These are phyloP conservation scores for Drosophila bocqueti DNA, from an alignment of 1,140 invertebrate species.

Conservation along the genomic window DNA sequence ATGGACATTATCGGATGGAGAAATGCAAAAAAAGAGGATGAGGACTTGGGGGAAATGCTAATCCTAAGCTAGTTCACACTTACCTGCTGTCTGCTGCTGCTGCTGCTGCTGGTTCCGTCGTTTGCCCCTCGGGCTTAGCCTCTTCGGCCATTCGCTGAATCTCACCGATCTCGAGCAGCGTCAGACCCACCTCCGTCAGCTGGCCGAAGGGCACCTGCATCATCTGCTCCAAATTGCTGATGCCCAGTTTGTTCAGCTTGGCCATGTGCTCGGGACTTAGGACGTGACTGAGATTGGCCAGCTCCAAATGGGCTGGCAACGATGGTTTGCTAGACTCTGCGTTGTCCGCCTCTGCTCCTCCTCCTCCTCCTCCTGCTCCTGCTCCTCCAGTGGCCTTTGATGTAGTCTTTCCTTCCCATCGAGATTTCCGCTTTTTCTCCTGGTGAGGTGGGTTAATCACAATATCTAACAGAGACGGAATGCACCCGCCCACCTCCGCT, in stretches of 20 bases:
- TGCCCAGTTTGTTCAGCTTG: conserved; percentile 87
- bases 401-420: conserved; percentile 86
- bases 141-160: conserved; percentile 87
- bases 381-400: conserved; percentile 12
- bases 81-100: not conserved
- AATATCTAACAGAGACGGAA: conserved; percentile 82
- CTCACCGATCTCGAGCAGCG: conserved; percentile 87
- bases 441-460: conserved; percentile 80
- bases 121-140: conserved; percentile 36
- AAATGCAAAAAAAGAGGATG: not conserved
- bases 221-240: conserved; percentile 87
- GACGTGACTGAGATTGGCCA: conserved; percentile 87
- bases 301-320: conserved; percentile 84
- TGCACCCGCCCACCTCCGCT: conserved; percentile 27
- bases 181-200: conserved; percentile 87
- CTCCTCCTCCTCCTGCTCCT: not conserved
- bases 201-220: conserved; percentile 87
- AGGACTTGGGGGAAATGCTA: not conserved
- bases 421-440: conserved; percentile 87
- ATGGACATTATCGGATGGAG: not conserved
- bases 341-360: not conserved
- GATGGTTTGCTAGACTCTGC: conserved; percentile 4
- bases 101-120: not conserved
- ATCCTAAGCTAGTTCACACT: not conserved
- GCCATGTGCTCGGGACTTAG: conserved; percentile 86